Evolutionary conservation across 2,113 vertebrate genomes (phyloP).

Genomic region (Ondatra zibethicus): DNA sequence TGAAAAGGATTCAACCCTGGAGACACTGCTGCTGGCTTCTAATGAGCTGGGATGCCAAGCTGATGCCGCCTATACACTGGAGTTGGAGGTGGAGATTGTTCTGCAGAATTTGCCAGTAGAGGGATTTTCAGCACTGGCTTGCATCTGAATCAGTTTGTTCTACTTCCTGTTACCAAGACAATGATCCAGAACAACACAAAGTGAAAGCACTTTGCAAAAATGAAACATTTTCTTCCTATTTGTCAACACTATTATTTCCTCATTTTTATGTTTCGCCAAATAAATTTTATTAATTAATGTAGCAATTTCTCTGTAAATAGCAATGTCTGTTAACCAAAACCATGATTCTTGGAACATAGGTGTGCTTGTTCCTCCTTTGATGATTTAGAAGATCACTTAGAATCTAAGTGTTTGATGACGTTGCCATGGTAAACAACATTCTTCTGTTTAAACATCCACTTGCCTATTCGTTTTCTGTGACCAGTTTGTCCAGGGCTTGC

Average conservation of each 20-base stretch:
- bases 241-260: not conserved
- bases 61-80: conserved; percentile 8
- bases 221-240: not conserved
- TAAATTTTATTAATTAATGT: conserved; percentile 38
- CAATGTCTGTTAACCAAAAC: not conserved
- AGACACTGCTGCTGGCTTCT: conserved; percentile 42
- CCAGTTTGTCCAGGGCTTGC: not conserved
- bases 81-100: not conserved
- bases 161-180: conserved; percentile 36
- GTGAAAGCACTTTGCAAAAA: conserved; percentile 44
- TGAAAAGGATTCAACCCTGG: conserved; percentile 61
- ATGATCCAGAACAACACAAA: not conserved
- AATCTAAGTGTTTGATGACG: not conserved
- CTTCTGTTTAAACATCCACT: conserved; percentile 10
- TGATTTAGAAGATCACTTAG: conserved; percentile 14
- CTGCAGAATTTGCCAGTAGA: not conserved
- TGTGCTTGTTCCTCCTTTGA: not conserved
- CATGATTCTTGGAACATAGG: not conserved
- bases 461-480: not conserved
- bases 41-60: conserved; percentile 43
- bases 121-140: not conserved
- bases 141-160: conserved; percentile 30
- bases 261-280: not conserved
- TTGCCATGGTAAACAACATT: not conserved
- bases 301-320: conserved; percentile 18